Conservation (phyloP, 2,797 vertebrate genomes). For the Acrossocheilus wenchowensis region DNA sequence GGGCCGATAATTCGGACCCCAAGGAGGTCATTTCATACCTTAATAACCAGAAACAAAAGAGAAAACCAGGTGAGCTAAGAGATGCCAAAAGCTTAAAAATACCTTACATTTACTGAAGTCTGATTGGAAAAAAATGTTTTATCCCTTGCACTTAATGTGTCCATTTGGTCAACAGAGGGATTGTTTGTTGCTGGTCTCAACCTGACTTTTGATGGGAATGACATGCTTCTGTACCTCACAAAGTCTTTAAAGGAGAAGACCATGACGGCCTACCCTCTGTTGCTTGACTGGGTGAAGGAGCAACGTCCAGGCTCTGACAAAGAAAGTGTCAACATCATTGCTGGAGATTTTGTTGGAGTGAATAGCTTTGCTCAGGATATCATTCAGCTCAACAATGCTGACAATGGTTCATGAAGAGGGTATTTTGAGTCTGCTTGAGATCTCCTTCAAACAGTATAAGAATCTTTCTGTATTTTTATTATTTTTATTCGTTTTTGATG, state of each 20-base stretch:
- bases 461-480: neutral
- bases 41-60: conserved; percentile 67
- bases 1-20: conserved; percentile 66
- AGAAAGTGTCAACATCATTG: conserved; percentile 30
- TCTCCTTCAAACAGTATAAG: neutral
- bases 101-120: neutral
- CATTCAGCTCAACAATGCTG: conserved; percentile 34
- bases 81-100: neutral
- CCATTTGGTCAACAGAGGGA: conserved; percentile 4
- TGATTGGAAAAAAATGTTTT: neutral
- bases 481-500: neutral
- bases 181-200: conserved; percentile 43
- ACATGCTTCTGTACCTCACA: conserved; percentile 26
- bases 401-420: neutral
- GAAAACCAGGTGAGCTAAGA: conserved; percentile 72
- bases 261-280: neutral
- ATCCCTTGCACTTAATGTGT: neutral
- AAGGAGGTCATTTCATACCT: conserved; percentile 40
- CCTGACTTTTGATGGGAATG: conserved; percentile 29
- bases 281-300: conserved; percentile 44
- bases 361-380: conserved; percentile 36
- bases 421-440: neutral
- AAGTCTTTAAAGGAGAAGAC: conserved; percentile 31
- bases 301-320: neutral
- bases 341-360: conserved; percentile 35